Base-by-base conservation (phyloP, 2,888 invertebrate genomes). In the Folsomia candida region DNA sequence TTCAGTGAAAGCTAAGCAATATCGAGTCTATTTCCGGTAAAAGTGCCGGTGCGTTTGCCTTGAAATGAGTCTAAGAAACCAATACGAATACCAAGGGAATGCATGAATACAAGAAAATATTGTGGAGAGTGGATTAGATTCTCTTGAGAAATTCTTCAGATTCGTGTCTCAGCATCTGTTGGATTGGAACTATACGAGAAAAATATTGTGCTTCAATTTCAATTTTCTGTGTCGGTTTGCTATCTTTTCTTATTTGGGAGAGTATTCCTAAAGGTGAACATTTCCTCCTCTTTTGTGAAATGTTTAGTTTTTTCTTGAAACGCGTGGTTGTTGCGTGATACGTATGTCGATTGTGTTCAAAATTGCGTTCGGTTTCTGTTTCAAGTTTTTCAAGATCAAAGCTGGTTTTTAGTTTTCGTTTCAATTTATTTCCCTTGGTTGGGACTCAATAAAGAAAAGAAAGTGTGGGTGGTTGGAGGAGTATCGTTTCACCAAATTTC, bases 301-400 rank as follows among this genome's bases (percentile, higher is more conserved):
- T 37, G 14, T 37, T 37, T 37, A 14, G 37, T 37, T 37, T 37
- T 4, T 37, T 37, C 37, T n/a, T n/a, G n/a, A n/a, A n/a, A n/a
- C 37, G 14, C 14, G 14, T 37, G 37, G 37, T 37, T 37, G 37
- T 37, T 4, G 37, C 4, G 37, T 37, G 37, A 14, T 37, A 37
- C 37, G 14, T 37, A 14, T 37, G 37, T 4, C 37, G 37, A 37
- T 37, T 37, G 37, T 37, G 37, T 37, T 14, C 37, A 37, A 37
- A 37, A 37, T 37, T 37, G 37, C 37, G 14, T 37, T 37, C 37
- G 37, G 37, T 37, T 37, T 37, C 37, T 37, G 54, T 54, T 54
- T 54, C 54, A 54, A 54, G 22, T 54, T 37, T n/a, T 54, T 54
- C 54, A 54, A 54, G 54, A 54, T 54, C 54, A 54, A 54, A 54